Evolutionary conservation across 2,888 invertebrate genomes (phyloP), one percentile per base, ranked within the genome.

Genomic region (Calameuta filiformis): DNA sequence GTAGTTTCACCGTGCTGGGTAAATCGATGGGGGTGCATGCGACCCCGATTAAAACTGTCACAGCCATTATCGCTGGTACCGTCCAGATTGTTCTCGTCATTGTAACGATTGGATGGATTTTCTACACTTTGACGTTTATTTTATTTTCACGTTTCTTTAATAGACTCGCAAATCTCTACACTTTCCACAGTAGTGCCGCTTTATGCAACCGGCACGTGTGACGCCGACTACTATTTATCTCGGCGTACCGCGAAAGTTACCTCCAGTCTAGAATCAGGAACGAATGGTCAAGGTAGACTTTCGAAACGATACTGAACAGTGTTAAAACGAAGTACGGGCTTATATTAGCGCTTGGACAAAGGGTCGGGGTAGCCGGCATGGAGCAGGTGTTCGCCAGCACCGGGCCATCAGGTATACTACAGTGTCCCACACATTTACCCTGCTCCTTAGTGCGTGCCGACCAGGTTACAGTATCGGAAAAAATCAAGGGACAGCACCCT

Each of bases 1-100:
- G 88, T 81, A 93, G 89, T 84, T 91, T 91, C 83, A 94, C 90
- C 82, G 93, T 92, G 81, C 90, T 91, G 56, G 90, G 88, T 69
- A 92, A 86, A 79, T 92, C 90, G 80, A 88, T 83, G 35, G 76
- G 68, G 56, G 73, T 74, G 33, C 75, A 73, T 35, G 77, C 81
- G 69, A 73, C 80, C 76, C 75, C 78, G 33, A 73, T 78, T n/a
- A 73, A 75, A 75, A 78, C 78, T 78, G 78, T 73, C 76, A 76
- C 76, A 69, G 75, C 56, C 71, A 76, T 68, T 71, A 33, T 34
- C 15, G 33, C 71, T 30, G 31, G 31, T 71, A 33, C 11, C 31
- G n/a, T 33, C 30, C 71, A 71, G 12, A 71, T 31, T 71, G 33
- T 71, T 34, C 71, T 31, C 3, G 12, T 30, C 71, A 71, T 71